Evolutionary conservation across 2,888 invertebrate genomes (phyloP).

Genomic region (Liposcelis brunnea): DNA sequence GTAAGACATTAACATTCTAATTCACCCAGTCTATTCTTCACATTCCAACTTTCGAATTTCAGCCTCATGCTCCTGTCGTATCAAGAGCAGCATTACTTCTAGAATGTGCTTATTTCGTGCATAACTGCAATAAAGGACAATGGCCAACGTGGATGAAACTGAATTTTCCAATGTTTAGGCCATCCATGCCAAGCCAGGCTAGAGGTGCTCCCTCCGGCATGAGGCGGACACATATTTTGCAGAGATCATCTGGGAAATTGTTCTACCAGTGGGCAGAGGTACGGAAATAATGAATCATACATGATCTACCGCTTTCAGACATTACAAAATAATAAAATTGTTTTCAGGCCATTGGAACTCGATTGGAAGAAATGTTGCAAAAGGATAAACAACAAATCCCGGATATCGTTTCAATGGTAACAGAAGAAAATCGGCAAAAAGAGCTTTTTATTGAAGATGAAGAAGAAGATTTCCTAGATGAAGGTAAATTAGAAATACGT

Average conservation of each 20-base stretch:
- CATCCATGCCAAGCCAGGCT: slow-evolving; percentile 36
- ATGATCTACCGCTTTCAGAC: slow-evolving; percentile 6
- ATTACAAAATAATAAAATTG: background rate
- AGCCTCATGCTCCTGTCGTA: slow-evolving; percentile 88
- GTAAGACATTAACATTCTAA: too few relatives aligned
- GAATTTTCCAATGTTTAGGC: slow-evolving; percentile 55
- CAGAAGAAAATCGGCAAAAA: slow-evolving; percentile 61
- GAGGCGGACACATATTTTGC: slow-evolving; percentile 50
- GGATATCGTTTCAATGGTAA: slow-evolving; percentile 45
- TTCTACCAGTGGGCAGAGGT: slow-evolving; percentile 96
- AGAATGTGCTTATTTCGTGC: slow-evolving; percentile 93
- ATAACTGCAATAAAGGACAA: slow-evolving; percentile 92
- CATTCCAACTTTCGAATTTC: too few relatives aligned
- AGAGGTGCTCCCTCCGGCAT: slow-evolving; percentile 34
- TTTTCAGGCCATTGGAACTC: slow-evolving; percentile 55
- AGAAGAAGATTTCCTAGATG: slow-evolving; percentile 95
- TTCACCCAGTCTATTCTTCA: too few relatives aligned
- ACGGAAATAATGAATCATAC: slow-evolving; percentile 21
- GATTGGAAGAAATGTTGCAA: slow-evolving; percentile 75
- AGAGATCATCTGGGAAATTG: slow-evolving; percentile 85
- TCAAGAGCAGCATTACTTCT: slow-evolving; percentile 79
- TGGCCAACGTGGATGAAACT: slow-evolving; percentile 98
- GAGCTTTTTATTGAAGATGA: slow-evolving; percentile 69
- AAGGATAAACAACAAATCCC: slow-evolving; percentile 61
- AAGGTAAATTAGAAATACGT: slow-evolving; percentile 37